Evolutionary conservation across 2,797 vertebrate species (phyloP).

Genomic region (Nannoperca obscura): DNA sequence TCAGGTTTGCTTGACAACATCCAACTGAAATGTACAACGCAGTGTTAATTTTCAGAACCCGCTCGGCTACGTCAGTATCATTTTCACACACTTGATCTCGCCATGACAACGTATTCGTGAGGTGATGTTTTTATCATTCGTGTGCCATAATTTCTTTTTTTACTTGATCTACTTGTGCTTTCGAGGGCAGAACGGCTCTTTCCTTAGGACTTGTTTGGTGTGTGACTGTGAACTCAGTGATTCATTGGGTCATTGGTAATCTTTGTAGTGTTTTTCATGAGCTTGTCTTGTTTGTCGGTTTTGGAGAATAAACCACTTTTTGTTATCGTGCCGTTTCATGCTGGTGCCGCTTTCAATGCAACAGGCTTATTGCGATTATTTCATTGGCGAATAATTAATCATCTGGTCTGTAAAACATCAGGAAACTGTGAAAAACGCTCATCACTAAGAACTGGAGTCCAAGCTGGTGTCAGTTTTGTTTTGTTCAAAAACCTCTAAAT

Average conservation of each 20-base stretch:
- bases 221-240: slow-evolving; percentile 50
- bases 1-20: slow-evolving; percentile 56
- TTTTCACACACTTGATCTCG: slow-evolving; percentile 38
- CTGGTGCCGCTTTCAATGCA: slow-evolving; percentile 13
- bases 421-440: background rate
- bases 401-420: background rate
- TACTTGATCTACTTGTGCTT: slow-evolving; percentile 29
- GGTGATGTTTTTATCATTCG: slow-evolving; percentile 41
- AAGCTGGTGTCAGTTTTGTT: background rate
- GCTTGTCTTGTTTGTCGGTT: slow-evolving; percentile 74
- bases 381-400: background rate
- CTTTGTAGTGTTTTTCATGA: slow-evolving; percentile 68
- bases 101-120: slow-evolving; percentile 50
- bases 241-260: slow-evolving; percentile 56
- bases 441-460: background rate
- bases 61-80: slow-evolving; percentile 22
- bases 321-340: slow-evolving; percentile 65
- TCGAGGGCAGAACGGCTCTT: slow-evolving; percentile 28
- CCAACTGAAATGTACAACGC: slow-evolving; percentile 41
- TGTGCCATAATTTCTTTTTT: slow-evolving; percentile 45
- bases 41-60: slow-evolving; percentile 61
- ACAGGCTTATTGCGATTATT: background rate
- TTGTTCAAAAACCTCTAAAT: background rate
- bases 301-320: slow-evolving; percentile 82
- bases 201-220: slow-evolving; percentile 57